Conservation (phyloP, 2,797 vertebrate species). For the Todus mexicanus region DNA sequence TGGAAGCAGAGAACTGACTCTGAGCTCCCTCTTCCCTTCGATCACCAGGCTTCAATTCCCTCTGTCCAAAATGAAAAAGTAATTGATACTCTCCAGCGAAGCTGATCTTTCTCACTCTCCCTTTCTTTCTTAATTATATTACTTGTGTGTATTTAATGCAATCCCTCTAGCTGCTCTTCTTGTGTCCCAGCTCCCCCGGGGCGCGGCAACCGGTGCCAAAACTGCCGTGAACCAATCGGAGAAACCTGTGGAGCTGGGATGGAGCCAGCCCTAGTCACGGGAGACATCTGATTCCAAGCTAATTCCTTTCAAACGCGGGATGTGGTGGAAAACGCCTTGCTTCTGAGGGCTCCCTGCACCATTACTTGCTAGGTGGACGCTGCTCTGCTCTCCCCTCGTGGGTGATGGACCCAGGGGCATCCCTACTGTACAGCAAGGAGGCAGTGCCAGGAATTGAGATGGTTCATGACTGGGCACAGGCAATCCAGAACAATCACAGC, state of each 20-base stretch:
- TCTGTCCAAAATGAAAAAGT: neutral
- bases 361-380: fast-evolving
- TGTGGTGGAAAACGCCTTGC: neutral
- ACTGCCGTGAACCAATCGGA: neutral
- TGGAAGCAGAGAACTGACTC: neutral
- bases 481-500: neutral
- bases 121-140: neutral
- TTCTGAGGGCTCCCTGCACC: neutral
- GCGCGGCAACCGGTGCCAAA: neutral
- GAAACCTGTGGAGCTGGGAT: neutral
- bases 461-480: neutral
- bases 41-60: neutral
- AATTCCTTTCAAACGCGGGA: neutral
- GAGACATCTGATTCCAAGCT: neutral
- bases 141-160: neutral
- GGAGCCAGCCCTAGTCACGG: neutral
- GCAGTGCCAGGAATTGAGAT: neutral
- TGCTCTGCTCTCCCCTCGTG: neutral
- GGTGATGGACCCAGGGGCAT: neutral
- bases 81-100: neutral
- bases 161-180: conserved; percentile 28
- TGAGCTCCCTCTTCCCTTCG: neutral
- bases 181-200: conserved; percentile 12
- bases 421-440: neutral
- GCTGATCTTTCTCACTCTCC: neutral